phyloP scores from a whole-genome alignment of 2,113 vertebrate genomes.

The Callorhinus ursinus region DNA sequence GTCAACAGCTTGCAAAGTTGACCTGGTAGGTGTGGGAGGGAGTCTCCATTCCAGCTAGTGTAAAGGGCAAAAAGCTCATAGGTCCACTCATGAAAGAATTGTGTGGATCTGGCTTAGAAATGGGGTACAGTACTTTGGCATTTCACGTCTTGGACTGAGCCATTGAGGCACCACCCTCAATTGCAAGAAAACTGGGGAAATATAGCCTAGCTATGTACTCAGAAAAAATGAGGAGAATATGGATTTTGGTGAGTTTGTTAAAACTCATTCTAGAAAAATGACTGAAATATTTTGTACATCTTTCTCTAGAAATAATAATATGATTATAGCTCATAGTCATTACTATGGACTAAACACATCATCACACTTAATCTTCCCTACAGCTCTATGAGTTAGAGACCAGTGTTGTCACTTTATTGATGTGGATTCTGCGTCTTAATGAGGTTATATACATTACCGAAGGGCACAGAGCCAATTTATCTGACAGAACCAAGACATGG shows the following conservation, averaged over 20 bases:
- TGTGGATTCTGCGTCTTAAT: background rate
- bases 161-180: background rate
- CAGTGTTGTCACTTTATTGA: background rate
- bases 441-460: background rate
- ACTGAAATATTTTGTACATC: background rate
- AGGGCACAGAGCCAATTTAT: background rate
- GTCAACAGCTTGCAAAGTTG: background rate
- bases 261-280: background rate
- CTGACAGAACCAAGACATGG: background rate
- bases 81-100: background rate
- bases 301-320: background rate
- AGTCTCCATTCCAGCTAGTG: background rate
- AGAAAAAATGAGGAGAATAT: background rate
- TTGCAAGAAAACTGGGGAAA: background rate
- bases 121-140: background rate
- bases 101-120: background rate
- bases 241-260: background rate
- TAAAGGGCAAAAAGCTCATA: background rate
- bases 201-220: background rate
- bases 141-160: background rate
- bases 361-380: background rate
- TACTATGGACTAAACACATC: no score
- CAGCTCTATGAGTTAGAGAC: background rate
- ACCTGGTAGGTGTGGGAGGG: rapidly evolving
- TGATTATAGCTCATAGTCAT: background rate